Evolutionary conservation across 2,888 invertebrate genomes (phyloP).

Genomic region (Plebejus argus): DNA sequence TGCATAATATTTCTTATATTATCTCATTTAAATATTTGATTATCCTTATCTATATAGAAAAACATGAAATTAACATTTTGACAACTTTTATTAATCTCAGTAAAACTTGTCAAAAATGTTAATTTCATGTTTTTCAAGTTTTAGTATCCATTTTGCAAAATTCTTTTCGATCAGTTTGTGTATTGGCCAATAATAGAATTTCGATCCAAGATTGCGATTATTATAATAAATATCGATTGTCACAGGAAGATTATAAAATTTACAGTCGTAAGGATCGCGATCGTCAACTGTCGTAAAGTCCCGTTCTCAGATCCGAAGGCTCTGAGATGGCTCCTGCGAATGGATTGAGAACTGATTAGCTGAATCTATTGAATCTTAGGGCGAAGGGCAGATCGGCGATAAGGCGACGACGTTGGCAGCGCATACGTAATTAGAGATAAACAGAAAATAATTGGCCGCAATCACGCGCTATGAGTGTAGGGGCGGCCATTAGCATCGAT

Average conservation of each 20-base stretch:
- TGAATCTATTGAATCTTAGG: constrained; percentile 72
- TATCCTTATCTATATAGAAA: not conserved
- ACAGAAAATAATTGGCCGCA: constrained; percentile 80
- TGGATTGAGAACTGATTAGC: constrained; percentile 73
- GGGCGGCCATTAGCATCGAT: constrained; percentile 50
- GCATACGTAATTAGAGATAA: constrained; percentile 81
- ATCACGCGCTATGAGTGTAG: constrained; percentile 69
- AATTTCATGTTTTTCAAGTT: no score
- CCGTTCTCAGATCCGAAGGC: constrained; percentile 46
- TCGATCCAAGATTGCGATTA: not conserved
- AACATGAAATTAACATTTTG: not conserved
- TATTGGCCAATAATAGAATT: not conserved
- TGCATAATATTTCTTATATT: not conserved
- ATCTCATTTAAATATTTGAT: not conserved
- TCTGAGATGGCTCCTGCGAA: constrained; percentile 68
- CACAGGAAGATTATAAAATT: constrained; percentile 24
- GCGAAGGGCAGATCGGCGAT: constrained; percentile 77
- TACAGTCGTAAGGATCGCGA: constrained; percentile 27
- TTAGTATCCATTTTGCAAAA: not conserved
- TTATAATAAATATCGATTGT: constrained; percentile 24
- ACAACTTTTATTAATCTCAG: not conserved
- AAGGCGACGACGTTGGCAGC: constrained; percentile 73
- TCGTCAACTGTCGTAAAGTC: constrained; percentile 38
- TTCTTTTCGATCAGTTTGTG: not conserved
- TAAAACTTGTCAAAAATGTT: no score